Evolutionary conservation across 2,797 vertebrate genomes (phyloP).

Genomic region (Diplodus puntazzo): DNA sequence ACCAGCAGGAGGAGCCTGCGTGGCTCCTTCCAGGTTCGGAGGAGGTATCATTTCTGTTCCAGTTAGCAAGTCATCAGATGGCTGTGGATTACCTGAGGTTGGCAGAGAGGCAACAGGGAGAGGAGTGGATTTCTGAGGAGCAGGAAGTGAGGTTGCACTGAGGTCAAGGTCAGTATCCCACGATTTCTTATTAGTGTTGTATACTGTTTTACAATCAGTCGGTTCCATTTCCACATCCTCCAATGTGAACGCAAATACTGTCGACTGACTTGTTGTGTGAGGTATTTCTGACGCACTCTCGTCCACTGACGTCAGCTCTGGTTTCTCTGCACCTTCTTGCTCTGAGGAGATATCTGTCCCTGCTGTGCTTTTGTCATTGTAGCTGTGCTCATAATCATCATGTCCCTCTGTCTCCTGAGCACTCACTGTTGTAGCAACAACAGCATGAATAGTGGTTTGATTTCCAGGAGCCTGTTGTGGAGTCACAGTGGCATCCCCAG

Average conservation of each 20-base stretch:
- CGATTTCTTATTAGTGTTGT: constrained; percentile 32
- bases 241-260: constrained; percentile 21
- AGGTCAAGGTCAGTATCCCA: constrained; percentile 48
- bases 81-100: constrained; percentile 68
- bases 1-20: constrained; percentile 42
- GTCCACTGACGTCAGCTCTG: constrained; percentile 17
- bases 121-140: constrained; percentile 49
- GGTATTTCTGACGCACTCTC: constrained; percentile 53
- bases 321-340: constrained; percentile 34
- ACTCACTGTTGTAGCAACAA: not conserved
- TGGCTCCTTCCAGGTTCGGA: constrained; percentile 45
- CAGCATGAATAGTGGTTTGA: constrained; percentile 1
- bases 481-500: constrained; percentile 3
- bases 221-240: constrained; percentile 40
- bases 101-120: not conserved
- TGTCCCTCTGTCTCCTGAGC: not conserved
- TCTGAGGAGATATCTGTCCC: constrained; percentile 33
- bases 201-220: constrained; percentile 16
- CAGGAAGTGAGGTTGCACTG: constrained; percentile 48
- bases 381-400: constrained; percentile 40
- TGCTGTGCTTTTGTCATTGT: constrained; percentile 21
- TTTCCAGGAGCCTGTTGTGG: constrained; percentile 18
- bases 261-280: constrained; percentile 35
- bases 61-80: constrained; percentile 59
- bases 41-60: constrained; percentile 73